Evolutionary conservation across 2,113 vertebrate species (phyloP), one percentile per base, ranked within the genome.

Genomic region (Sinocyclocheilus anophthalmus): DNA sequence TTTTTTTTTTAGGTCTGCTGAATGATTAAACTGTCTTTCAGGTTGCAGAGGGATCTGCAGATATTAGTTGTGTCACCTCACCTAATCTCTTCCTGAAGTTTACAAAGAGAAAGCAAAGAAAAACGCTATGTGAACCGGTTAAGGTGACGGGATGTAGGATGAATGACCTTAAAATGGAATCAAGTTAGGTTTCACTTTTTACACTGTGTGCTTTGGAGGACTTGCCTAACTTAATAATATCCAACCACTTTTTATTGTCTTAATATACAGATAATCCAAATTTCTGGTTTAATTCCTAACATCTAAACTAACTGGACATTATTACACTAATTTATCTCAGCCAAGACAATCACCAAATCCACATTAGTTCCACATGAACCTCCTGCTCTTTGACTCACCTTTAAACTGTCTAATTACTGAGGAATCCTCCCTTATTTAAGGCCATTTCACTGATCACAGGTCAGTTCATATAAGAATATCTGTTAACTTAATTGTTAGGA

Each of bases 361-460:
- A 50, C 42, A 59, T 77, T 26, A 33, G n/a, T 42, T 81, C 20
- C 37, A 67, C 61, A 45, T 5, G 7, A 82, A 69, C 80, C 80
- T 61, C 80, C 24, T 53, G 80, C 13, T 48, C 14, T 50, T 48
- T 81, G 61, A 50, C 61, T 69, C 24, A 69, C 80, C 24, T 50
- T 30, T 26, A 59, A 82, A 70, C 63, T n/a, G 45, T 22, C 81
- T 53, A 30, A 82, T 70, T 70, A 82, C 11, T 70, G 26, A 82
- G 63, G 45, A 82, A 53, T 82, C 61, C 61, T 48, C 61, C 14
- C 30, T 33, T 33, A 82, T 70, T 69, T 50, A 70, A 53, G 45
- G 80, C 63, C 11, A 67, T 82, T 82, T 82, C 16, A 82, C 80
- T 82, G 7, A 81, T 20, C 61, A 67, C n/a, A 81, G 61, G 14